Conservation (phyloP, 2,888 invertebrate species). For the Lycaena phlaeas region DNA sequence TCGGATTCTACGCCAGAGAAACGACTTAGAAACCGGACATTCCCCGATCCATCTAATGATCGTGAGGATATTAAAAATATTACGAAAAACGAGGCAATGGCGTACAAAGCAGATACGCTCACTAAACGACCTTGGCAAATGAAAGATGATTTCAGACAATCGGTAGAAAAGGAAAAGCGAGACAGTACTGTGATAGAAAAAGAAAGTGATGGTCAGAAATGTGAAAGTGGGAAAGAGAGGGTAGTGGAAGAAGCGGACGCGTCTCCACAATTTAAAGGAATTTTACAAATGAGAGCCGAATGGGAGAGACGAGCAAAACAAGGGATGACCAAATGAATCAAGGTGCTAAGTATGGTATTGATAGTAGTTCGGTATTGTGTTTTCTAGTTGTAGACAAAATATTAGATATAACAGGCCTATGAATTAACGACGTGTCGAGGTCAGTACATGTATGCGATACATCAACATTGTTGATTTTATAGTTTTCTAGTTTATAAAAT, state of each 20-base stretch:
- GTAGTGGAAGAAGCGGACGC: conserved; percentile 40
- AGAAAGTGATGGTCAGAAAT: conserved; percentile 44
- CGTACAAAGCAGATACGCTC: conserved; percentile 59
- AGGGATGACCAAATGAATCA: conserved; percentile 74
- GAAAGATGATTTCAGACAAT: conserved; percentile 47
- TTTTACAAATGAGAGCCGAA: conserved; percentile 81
- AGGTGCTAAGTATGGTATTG: conserved; percentile 55
- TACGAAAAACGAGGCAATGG: conserved; percentile 49
- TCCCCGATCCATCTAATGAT: conserved; percentile 64
- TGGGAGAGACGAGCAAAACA: conserved; percentile 86
- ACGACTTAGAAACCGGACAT: conserved; percentile 59
- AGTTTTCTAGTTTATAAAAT: conserved; percentile 7
- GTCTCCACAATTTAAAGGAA: conserved; percentile 78
- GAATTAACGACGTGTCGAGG: not conserved
- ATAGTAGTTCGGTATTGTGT: conserved; percentile 14
- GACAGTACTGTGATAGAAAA: conserved; percentile 60
- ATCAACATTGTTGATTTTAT: conserved; percentile 11
- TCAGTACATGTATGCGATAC: conserved; percentile 10
- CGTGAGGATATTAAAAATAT: conserved; percentile 60
- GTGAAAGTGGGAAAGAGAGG: conserved; percentile 41
- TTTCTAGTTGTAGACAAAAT: conserved; percentile 13
- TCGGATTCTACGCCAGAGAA: conserved; percentile 68
- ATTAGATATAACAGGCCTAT: conserved; percentile 9
- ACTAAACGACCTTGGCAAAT: conserved; percentile 58
- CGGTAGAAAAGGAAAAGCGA: conserved; percentile 46